Percentiles rank a stretch among this genome's conserved stretches.
These are phyloP conservation scores for Leiothrix lutea DNA, from an alignment of 2,113 vertebrate genomes.

Conservation along the genomic window DNA sequence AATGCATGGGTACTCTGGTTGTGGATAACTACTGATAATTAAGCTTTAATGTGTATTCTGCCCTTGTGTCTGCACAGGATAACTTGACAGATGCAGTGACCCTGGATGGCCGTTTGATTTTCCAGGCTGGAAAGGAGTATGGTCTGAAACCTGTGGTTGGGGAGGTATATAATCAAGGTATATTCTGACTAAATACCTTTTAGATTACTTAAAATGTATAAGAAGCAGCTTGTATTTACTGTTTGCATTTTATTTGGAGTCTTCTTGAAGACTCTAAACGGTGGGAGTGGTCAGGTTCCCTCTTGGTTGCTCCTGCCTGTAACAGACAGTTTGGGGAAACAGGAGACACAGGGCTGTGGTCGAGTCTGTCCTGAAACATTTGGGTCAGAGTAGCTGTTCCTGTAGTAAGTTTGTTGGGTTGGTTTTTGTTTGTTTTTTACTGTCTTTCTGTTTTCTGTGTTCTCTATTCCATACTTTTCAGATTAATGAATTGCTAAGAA, in stretches of 20 bases:
- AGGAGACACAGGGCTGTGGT: background rate
- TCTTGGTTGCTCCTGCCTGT: background rate
- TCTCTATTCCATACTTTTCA: background rate
- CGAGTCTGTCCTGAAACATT: background rate
- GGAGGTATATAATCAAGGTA: conserved; percentile 83
- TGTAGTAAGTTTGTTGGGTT: background rate
- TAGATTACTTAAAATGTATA: background rate
- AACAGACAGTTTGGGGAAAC: background rate
- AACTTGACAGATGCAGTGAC: conserved; percentile 84
- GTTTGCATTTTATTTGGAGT: background rate
- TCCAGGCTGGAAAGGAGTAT: conserved; percentile 77
- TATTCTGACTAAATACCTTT: background rate
- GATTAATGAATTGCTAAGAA: background rate
- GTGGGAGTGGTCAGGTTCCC: background rate
- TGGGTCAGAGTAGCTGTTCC: background rate
- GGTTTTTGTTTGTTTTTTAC: background rate
- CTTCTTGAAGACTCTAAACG: background rate
- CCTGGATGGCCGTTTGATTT: conserved; percentile 77
- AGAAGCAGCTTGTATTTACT: background rate
- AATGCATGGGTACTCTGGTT: background rate
- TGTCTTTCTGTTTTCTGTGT: background rate
- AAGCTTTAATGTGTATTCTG: background rate
- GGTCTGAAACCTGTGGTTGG: conserved; percentile 85
- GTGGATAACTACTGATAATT: background rate
- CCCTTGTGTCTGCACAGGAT: conserved; percentile 63